Evolutionary conservation across 2,113 vertebrate species (phyloP), one percentile per base, ranked within the genome.

Genomic region (Spea multiplicata): DNA sequence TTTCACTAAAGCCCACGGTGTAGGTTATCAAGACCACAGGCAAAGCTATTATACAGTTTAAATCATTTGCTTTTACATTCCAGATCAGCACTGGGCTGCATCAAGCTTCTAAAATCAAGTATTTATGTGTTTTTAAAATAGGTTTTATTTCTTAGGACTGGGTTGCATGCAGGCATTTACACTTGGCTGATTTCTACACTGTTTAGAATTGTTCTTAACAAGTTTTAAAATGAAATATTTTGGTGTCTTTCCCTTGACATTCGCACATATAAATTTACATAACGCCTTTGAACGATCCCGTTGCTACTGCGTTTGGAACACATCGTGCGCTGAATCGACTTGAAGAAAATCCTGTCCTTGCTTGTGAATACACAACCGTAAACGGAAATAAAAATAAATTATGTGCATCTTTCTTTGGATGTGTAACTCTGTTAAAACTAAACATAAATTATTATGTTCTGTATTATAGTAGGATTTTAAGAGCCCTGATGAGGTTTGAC

Each of bases 211-310:
- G 30, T n/a, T n/a, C n/a, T n/a, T n/a, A n/a, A n/a, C n/a, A n/a
- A n/a, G 30, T 30, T 30, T 30, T 30, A 30, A 30, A 30, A 30
- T 30, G 30, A 30, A 30, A 30, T 30, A 30, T 30, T 30, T 30
- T 30, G 4, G 6, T 62, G 59, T 65, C 9, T 45, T 86, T 90
- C 83, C 93, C 95, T 97, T 94, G 92, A 94, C 91, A 48, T 76
- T 76, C 87, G 8, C 76, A 98, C 96, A 2, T 98, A 96, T 94
- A 99, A 96, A 82, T 98, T 99, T 87, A 96, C 95, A 87, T 98
- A 94, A 98, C 85, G 83, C 53, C 44, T 65, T 17, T 5, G 2
- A 84, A 76, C 85, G 71, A 79, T 82, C 73, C 86, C 78, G 66
- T 52, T 82, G 79, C 82, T 3, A 74, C 73, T 44, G 73, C 61